Percentiles rank a stretch among this genome's conserved stretches.
Evolutionary conservation across 2,797 vertebrate species (phyloP).

Genomic region (Acrossocheilus wenchowensis): DNA sequence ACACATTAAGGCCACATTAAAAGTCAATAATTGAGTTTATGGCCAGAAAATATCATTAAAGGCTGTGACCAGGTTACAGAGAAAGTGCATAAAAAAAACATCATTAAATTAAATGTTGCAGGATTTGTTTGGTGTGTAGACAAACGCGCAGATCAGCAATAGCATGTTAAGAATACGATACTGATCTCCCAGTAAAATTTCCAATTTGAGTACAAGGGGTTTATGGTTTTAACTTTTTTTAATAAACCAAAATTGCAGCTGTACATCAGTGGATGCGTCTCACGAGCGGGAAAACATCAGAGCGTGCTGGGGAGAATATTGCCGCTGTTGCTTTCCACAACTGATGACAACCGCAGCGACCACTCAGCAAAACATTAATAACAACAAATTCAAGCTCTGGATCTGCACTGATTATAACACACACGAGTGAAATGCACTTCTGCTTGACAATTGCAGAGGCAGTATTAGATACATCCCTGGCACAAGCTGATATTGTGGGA

Average conservation of each 20-base stretch:
- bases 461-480: neutral
- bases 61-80: conserved; percentile 58
- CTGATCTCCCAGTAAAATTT: conserved; percentile 2
- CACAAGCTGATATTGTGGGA: neutral
- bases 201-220: neutral
- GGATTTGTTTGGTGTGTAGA: neutral
- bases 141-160: neutral
- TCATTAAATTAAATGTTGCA: neutral
- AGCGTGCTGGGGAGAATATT: conserved; percentile 29
- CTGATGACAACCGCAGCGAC: conserved; percentile 6
- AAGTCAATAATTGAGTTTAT: conserved; percentile 55
- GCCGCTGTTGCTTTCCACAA: conserved; percentile 22
- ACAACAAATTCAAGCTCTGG: conserved; percentile 4
- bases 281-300: conserved; percentile 30
- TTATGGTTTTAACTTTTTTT: neutral
- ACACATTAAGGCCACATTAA: conserved; percentile 15
- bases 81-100: neutral
- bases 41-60: conserved; percentile 62
- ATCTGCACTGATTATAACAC: conserved; percentile 21
- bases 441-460: neutral
- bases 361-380: conserved; percentile 36
- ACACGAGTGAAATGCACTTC: neutral
- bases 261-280: neutral
- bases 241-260: conserved; percentile 24
- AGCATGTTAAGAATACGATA: neutral